These are phyloP conservation scores for Drosophila nikananu DNA, from an alignment of 1,140 invertebrate species.

Conservation along the genomic window DNA sequence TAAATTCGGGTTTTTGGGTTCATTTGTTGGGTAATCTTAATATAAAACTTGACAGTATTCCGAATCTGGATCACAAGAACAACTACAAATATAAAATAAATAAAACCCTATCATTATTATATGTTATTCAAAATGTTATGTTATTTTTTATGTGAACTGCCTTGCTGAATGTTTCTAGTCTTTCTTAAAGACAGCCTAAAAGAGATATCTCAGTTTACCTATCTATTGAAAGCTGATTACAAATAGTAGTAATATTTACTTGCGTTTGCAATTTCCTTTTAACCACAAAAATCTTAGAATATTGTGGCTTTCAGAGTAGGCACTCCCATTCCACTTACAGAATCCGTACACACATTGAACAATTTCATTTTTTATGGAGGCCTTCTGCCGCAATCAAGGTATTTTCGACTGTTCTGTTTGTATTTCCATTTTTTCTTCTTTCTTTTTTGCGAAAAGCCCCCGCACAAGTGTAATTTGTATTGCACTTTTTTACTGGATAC, in stretches of 20 bases:
- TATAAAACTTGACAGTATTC: no score
- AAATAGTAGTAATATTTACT: slow-evolving; percentile 8
- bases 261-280: slow-evolving; percentile 9
- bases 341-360: slow-evolving; percentile 21
- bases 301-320: background rate
- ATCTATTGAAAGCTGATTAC: slow-evolving; percentile 4
- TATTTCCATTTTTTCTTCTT: background rate
- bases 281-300: background rate
- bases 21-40: background rate
- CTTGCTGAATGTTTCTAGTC: background rate
- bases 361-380: slow-evolving; percentile 34
- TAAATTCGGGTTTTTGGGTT: background rate
- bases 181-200: background rate
- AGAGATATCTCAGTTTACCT: background rate
- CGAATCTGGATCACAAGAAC: background rate
- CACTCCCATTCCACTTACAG: slow-evolving; percentile 1
- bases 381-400: slow-evolving; percentile 51
- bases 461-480: slow-evolving; percentile 52
- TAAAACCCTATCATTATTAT: background rate
- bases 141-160: background rate
- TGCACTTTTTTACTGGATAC: slow-evolving; percentile 44
- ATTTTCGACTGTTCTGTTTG: slow-evolving; percentile 50
- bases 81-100: background rate
- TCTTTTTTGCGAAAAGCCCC: slow-evolving; percentile 14
- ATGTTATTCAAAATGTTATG: no score